A percentile compares a stretch with the other conserved stretches of the same genome.
Conservation (phyloP, 2,888 invertebrate species). For the Cantharis rustica region DNA sequence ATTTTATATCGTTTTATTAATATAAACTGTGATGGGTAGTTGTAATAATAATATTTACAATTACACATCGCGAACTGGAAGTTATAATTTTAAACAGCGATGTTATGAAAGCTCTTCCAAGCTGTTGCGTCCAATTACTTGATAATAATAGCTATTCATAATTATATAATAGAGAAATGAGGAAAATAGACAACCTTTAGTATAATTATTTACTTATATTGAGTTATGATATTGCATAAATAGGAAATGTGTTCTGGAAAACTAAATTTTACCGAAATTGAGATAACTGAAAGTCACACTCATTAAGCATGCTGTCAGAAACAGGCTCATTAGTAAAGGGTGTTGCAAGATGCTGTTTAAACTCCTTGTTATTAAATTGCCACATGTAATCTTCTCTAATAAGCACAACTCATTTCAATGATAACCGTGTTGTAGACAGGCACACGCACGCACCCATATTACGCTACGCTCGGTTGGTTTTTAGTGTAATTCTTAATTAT, state of each 20-base stretch:
- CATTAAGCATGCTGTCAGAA: slow-evolving; percentile 35
- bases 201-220: background rate
- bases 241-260: slow-evolving; percentile 6
- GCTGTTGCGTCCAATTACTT: background rate
- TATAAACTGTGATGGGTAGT: background rate
- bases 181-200: background rate
- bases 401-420: slow-evolving; percentile 30
- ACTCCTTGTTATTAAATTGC: slow-evolving; percentile 33
- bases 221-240: background rate
- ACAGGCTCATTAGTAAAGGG: slow-evolving; percentile 35
- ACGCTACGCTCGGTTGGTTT: slow-evolving; percentile 18
- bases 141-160: background rate
- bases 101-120: background rate
- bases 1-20: too few relatives aligned
- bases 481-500: slow-evolving; percentile 1
- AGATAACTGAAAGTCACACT: slow-evolving; percentile 30
- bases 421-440: slow-evolving; percentile 29
- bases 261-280: slow-evolving; percentile 17
- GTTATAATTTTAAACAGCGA: background rate
- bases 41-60: background rate
- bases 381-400: slow-evolving; percentile 33
- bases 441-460: slow-evolving; percentile 22
- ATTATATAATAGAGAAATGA: background rate
- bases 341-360: slow-evolving; percentile 33
- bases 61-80: background rate